Percentiles rank a stretch among this genome's conserved stretches.
phyloP scores from a whole-genome alignment of 2,113 vertebrate species.

The Oncorhynchus mykiss region DNA sequence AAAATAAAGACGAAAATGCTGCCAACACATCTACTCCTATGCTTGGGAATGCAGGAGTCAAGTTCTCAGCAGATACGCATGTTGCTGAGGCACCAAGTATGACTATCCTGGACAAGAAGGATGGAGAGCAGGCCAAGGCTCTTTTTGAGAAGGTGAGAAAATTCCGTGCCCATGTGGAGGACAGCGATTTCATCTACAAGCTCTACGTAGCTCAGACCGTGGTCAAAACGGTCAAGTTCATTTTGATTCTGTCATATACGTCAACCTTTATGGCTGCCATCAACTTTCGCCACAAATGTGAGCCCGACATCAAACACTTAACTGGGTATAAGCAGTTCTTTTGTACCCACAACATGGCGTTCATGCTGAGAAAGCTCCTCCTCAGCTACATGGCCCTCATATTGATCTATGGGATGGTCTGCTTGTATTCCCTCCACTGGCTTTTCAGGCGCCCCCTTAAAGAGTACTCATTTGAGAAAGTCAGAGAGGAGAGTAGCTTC shows the following conservation, averaged over 20 bases:
- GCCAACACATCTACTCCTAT: conserved; percentile 84
- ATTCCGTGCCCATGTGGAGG: conserved; percentile 92
- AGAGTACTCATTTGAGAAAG: conserved; percentile 97
- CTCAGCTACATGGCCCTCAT: conserved; percentile 94
- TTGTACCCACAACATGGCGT: conserved; percentile 98
- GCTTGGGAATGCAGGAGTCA: conserved; percentile 83
- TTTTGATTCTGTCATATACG: conserved; percentile 92
- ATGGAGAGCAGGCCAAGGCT: conserved; percentile 86
- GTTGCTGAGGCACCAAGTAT: conserved; percentile 88
- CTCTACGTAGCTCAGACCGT: conserved; percentile 93
- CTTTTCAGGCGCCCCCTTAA: conserved; percentile 91
- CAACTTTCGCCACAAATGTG: conserved; percentile 83
- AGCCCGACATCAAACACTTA: conserved; percentile 83
- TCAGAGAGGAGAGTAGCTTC: conserved; percentile 96
- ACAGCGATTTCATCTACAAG: conserved; percentile 96
- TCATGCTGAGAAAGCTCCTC: conserved; percentile 92
- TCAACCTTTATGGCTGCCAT: conserved; percentile 89
- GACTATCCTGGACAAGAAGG: conserved; percentile 89
- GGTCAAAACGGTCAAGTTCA: conserved; percentile 93
- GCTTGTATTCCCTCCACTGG: conserved; percentile 95
- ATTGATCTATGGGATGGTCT: conserved; percentile 90
- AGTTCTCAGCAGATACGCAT: conserved; percentile 88
- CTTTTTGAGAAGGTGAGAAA: conserved; percentile 90
- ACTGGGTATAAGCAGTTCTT: conserved; percentile 85
- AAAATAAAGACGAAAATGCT: conserved; percentile 83